phyloP scores from a whole-genome alignment of 2,113 vertebrate species.

The Corapipo altera region DNA sequence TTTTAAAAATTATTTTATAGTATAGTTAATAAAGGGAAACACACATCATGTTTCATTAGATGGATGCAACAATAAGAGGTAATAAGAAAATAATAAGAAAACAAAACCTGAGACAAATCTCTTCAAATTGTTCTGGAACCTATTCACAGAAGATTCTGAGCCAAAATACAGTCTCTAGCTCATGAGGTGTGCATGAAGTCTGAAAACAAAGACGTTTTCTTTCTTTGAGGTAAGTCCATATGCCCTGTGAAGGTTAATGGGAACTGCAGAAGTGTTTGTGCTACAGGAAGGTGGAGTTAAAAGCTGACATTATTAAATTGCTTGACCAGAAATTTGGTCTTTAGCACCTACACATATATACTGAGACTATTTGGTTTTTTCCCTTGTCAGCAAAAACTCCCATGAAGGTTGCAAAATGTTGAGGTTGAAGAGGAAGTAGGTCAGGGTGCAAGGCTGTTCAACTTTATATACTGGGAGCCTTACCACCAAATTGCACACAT shows the following conservation, averaged over 20 bases:
- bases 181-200: background rate
- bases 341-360: background rate
- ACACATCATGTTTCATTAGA: background rate
- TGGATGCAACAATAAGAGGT: background rate
- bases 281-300: background rate
- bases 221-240: background rate
- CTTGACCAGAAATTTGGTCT: background rate
- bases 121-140: background rate
- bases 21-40: background rate
- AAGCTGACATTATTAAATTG: background rate
- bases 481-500: background rate
- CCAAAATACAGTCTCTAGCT: background rate
- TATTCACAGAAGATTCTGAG: background rate
- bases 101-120: background rate
- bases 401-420: background rate
- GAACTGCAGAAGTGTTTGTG: background rate
- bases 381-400: background rate
- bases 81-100: background rate
- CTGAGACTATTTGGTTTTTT: background rate
- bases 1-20: background rate
- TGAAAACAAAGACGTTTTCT: background rate
- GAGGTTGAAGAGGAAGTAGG: background rate
- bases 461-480: background rate
- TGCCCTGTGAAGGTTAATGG: background rate
- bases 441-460: background rate